Percentiles rank a stretch among this genome's conserved stretches.
Conservation (phyloP, 35 echinoderm and acorn worm genomes). For the Stichopus chloronotus region DNA sequence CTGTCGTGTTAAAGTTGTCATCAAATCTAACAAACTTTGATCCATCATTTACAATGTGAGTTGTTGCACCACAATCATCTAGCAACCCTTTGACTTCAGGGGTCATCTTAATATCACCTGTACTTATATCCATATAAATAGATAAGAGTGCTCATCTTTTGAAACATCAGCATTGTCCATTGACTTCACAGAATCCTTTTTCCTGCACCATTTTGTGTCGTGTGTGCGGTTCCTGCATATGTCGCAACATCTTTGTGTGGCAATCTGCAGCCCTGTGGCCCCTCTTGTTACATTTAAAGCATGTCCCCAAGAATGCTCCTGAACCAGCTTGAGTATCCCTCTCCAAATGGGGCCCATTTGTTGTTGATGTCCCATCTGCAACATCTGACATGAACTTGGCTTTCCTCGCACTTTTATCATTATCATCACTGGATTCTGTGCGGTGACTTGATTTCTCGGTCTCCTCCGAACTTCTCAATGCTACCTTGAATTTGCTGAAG, state of each 20-base stretch:
- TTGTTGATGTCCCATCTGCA: background rate
- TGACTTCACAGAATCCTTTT: slow-evolving; percentile 33
- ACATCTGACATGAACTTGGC: background rate
- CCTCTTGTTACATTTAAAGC: background rate
- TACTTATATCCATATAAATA: slow-evolving; percentile 1
- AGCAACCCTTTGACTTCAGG: background rate
- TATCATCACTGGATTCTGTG: background rate
- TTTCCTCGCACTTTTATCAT: background rate
- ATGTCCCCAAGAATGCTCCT: background rate
- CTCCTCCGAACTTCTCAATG: slow-evolving; percentile 29
- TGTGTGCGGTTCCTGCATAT: slow-evolving; percentile 22
- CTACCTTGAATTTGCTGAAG: slow-evolving; percentile 10
- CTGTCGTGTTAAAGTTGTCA: background rate
- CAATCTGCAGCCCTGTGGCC: slow-evolving; percentile 43
- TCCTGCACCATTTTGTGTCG: slow-evolving; percentile 47
- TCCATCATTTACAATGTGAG: slow-evolving; percentile 23
- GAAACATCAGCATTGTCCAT: slow-evolving; percentile 9
- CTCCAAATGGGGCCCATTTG: background rate
- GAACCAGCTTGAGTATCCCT: too few relatives aligned
- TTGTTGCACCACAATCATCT: slow-evolving; percentile 46
- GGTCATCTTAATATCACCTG: background rate
- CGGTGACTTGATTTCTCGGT: slow-evolving; percentile 2
- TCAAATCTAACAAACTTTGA: slow-evolving; percentile 52
- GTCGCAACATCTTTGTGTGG: background rate
- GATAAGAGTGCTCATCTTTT: slow-evolving; percentile 6